Percentiles rank a stretch among this genome's conserved stretches.
phyloP scores from a whole-genome alignment of 2,888 invertebrate species.

The Colletes collaris region DNA sequence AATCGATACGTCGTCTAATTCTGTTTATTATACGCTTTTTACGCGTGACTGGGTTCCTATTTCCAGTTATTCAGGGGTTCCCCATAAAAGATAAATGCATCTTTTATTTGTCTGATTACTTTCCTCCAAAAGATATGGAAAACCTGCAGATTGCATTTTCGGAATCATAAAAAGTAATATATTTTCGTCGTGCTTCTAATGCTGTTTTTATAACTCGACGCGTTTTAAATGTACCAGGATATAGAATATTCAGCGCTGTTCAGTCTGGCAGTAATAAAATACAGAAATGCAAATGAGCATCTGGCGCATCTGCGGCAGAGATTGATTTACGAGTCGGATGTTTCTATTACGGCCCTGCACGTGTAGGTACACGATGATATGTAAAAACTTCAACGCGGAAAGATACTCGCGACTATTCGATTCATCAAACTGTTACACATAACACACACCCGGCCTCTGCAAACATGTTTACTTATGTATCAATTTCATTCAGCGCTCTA shows the following conservation, averaged over 20 bases:
- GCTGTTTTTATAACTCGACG: no score
- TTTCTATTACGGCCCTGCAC: conserved; percentile 2
- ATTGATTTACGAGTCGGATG: conserved; percentile 50
- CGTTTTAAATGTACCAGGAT: background rate
- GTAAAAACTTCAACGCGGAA: background rate
- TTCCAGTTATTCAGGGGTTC: no score
- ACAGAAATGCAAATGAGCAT: conserved; percentile 45
- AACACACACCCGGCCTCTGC: background rate
- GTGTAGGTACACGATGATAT: conserved; percentile 42
- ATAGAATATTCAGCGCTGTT: background rate
- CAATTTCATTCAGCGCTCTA: no score
- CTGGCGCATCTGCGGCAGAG: conserved; percentile 39
- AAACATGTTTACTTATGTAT: no score
- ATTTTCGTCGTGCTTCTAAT: no score
- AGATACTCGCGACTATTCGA: background rate
- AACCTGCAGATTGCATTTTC: no score
- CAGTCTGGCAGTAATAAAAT: conserved; percentile 17
- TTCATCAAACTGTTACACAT: background rate
- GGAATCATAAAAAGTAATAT: no score
- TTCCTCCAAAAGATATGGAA: no score
- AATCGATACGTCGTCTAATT: background rate
- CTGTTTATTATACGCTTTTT: background rate
- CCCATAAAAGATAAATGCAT: no score
- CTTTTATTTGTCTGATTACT: no score
- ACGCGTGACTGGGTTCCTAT: background rate